Evolutionary conservation across 1,140 invertebrate genomes (phyloP), one percentile per base, ranked within the genome.

Genomic region (Cyrtorhinus lividipennis): DNA sequence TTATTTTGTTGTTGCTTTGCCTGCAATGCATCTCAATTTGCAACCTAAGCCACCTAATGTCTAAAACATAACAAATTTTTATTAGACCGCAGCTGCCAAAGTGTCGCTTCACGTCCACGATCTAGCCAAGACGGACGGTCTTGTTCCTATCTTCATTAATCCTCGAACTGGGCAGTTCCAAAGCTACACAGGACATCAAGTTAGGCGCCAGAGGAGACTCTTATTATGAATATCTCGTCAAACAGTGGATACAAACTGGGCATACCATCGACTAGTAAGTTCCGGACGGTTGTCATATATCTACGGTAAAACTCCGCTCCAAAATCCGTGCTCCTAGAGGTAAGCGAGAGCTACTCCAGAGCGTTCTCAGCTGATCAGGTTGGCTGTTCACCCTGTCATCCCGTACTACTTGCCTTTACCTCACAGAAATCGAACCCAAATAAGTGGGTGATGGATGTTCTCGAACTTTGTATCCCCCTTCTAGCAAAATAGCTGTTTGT

Each of bases 211-310:
- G 99, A 2, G 96, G 95, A 12, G 97, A 99, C 76, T 95, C 92
- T 71, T 99, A 96, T 75, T 99, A 98, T 76, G 97, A 99, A 76
- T 99, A 99, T 73, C 79, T 99, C 38, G 75, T 99, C 56, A 99
- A 99, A 77, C 85, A 90, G 0, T 99, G 93, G 89, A 77, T 99
- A 18, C 85, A 93, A 69, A 90, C 90, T 0, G 90, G 87, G 1
- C 90, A 89, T 73, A 89, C 84, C 20, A 81, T 92, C 66, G 83
- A 92, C 70, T 92, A 88, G 91, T 93, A 75, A 83, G 85, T 83
- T 66, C 62, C n/a, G n/a, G n/a, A n/a, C n/a, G n/a, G n/a, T n/a
- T n/a, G n/a, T n/a, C n/a, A n/a, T n/a, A n/a, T n/a, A n/a, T n/a
- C n/a, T n/a, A n/a, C n/a, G n/a, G n/a, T n/a, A n/a, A n/a, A n/a